A percentile compares a stretch with the other conserved stretches of the same genome.
phyloP scores from a whole-genome alignment of 1,140 invertebrate genomes.

The Nylanderia fulva region DNA sequence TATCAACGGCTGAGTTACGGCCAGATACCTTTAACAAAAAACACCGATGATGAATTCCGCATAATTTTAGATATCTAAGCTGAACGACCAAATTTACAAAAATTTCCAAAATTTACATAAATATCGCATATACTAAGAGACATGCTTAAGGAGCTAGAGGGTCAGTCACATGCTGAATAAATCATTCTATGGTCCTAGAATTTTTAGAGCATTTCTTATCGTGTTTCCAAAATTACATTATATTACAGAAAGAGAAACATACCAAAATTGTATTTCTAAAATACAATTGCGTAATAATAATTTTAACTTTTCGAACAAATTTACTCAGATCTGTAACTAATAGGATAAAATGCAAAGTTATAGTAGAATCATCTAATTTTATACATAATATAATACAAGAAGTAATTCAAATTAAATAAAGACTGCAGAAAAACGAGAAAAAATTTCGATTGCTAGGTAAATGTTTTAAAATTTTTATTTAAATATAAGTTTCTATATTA shows the following conservation, averaged over 20 bases:
- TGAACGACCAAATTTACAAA: background rate
- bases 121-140: no score
- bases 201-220: background rate
- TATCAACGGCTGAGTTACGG: conserved; percentile 94
- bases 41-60: background rate
- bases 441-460: background rate
- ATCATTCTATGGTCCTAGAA: background rate
- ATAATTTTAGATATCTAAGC: background rate
- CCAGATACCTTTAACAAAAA: conserved; percentile 89
- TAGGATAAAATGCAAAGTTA: background rate
- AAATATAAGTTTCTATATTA: background rate
- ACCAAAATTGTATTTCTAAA: conserved; percentile 2
- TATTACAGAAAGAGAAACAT: background rate
- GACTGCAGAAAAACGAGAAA: background rate
- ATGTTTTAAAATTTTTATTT: background rate
- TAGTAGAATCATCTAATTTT: background rate
- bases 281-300: background rate
- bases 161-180: background rate
- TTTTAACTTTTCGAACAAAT: background rate
- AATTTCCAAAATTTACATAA: no score
- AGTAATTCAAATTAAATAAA: background rate
- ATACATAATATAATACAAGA: background rate
- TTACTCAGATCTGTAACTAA: background rate
- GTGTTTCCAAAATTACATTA: background rate
- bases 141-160: no score